These are phyloP conservation scores for Coptodon rendalli DNA, from an alignment of 2,113 vertebrate species.

Conservation along the genomic window DNA sequence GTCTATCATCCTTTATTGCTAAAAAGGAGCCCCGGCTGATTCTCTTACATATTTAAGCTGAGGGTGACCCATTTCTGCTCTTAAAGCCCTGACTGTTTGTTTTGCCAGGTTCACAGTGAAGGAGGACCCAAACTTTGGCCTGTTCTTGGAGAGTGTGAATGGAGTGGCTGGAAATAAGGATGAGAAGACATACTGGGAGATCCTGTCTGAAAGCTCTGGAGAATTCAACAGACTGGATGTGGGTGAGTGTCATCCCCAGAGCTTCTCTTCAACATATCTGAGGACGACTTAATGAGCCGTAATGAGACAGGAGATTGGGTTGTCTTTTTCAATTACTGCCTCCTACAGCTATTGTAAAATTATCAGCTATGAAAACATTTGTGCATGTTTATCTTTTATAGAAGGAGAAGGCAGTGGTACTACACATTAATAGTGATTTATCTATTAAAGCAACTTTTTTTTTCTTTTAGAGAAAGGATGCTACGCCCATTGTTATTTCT, in stretches of 20 bases:
- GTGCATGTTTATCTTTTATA: neutral
- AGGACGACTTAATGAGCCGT: conserved; percentile 32
- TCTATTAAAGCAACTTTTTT: neutral
- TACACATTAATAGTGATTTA: neutral
- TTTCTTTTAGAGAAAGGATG: neutral
- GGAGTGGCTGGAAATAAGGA: conserved; percentile 43
- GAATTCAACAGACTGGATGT: conserved; percentile 30
- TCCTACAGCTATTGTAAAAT: neutral
- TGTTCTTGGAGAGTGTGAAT: conserved; percentile 64
- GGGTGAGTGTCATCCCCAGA: conserved; percentile 53
- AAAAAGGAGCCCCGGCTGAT: neutral
- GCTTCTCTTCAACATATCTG: neutral
- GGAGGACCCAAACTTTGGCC: conserved; percentile 49
- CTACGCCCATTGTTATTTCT: neutral
- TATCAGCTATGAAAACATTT: neutral
- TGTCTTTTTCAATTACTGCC: conserved; percentile 1
- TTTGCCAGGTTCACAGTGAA: conserved; percentile 50
- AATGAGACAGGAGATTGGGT: conserved; percentile 27
- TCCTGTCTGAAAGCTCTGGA: conserved; percentile 48
- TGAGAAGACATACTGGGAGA: conserved; percentile 62
- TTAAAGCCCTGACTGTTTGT: neutral
- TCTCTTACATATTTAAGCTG: neutral
- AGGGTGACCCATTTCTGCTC: neutral
- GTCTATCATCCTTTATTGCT: neutral
- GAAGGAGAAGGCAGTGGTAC: neutral